A percentile compares a stretch with the other conserved stretches of the same genome.
phyloP scores from a whole-genome alignment of 1,140 invertebrate genomes.

The Macrotrachela quadricornifera region DNA sequence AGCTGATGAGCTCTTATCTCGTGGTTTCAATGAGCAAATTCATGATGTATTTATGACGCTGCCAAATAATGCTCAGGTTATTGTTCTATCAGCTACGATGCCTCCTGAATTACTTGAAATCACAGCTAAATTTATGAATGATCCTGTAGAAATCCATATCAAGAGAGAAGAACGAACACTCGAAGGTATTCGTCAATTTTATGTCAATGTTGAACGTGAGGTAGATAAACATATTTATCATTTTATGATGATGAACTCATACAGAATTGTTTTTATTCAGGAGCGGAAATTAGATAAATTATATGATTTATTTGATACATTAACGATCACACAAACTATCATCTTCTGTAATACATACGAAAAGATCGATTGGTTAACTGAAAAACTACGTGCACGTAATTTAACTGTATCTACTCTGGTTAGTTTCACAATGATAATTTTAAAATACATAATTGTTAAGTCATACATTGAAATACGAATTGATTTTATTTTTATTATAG shows the following conservation, averaged over 20 bases:
- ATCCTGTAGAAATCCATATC: background rate
- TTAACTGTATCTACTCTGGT: too few species aligned
- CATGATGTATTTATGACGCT: background rate
- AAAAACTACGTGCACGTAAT: too few species aligned
- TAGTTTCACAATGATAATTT: too few species aligned
- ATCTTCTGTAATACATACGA: too few species aligned
- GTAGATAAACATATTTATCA: background rate
- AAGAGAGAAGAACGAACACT: background rate
- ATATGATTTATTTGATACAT: background rate
- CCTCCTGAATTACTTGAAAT: background rate
- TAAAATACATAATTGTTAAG: too few species aligned
- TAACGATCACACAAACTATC: background rate
- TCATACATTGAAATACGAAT: too few species aligned
- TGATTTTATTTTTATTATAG: too few species aligned
- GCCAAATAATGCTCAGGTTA: background rate
- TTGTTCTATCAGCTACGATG: background rate
- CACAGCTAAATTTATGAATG: background rate
- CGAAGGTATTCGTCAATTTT: background rate
- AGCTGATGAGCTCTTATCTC: slow-evolving; percentile 65
- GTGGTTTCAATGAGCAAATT: background rate
- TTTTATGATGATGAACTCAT: too few species aligned
- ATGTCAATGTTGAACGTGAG: background rate
- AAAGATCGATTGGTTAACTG: too few species aligned
- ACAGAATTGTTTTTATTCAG: too few species aligned
- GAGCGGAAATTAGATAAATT: background rate